Base-by-base conservation (phyloP, 2,113 vertebrate species). In the Apeltes quadracus region DNA sequence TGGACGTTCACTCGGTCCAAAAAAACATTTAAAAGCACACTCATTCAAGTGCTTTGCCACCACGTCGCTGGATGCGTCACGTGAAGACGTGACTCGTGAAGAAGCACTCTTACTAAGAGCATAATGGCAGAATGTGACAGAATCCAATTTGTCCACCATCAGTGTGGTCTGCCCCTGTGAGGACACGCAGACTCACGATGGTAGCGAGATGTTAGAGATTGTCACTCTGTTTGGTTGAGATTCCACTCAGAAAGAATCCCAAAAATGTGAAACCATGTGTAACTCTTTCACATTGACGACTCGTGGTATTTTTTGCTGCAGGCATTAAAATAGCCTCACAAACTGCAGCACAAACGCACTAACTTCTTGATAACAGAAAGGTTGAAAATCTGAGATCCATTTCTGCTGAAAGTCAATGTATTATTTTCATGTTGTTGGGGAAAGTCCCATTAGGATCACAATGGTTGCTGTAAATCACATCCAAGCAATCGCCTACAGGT, bases 1-100 rank as follows among this genome's bases (percentile, higher is more conserved):
- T 68, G 75, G 73, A 68, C 34, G 81, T n/a, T 76, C 81, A 79
- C 61, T 3, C 1, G 51, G 69, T 81, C 70, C 75, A 7, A 59
- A 72, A 56, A 81, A 27, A 68, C n/a, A n/a, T 82, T 75, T 73
- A 62, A 61, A 44, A 36, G n/a, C n/a, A n/a, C 61, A 18, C 18
- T 9, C 44, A 69, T 57, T 48, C 59, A 59, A 46, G 66, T 34
- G 66, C 20, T 66, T 18, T 67, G 55, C 61, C 61, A 67, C 50
- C 43, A 25, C 13, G 1, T 76, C 59, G 23, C 65, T 32, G 44
- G 61, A 79, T 76, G 66, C 69, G 55, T 81, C 72, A 68, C 18
- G 58, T 10, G 46, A 43, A 72, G 57, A 53, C n/a, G n/a, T n/a
- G n/a, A n/a, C n/a, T n/a, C n/a, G n/a, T n/a, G n/a, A n/a, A n/a